Evolutionary conservation across 2,113 vertebrate genomes (phyloP), one percentile per base, ranked within the genome.

Genomic region (Thunnus maccoyii): DNA sequence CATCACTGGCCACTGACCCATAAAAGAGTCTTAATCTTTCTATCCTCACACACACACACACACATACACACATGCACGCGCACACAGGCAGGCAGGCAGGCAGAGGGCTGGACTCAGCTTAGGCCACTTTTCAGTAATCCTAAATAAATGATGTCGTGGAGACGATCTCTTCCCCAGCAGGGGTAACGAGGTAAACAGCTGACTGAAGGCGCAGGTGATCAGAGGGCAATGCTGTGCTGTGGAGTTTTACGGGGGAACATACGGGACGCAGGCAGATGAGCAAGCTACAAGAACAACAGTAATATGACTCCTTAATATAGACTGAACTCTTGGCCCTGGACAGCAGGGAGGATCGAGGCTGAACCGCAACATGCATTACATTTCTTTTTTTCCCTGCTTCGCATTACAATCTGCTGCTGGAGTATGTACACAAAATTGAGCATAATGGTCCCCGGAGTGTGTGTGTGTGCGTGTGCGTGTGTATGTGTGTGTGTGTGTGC

Each of bases 81-180:
- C 9, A 41, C 36, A 64, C 63, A 76, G 22, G 22, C 22, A 22
- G 22, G 22, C 14, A 51, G 36, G 32, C 62, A 74, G 69, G 46
- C 75, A 68, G 76, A 72, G 80, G 61, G 65, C 47, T 55, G 27
- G 30, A 52, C 82, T 81, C 70, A 56, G 79, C 76, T 85, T 79
- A 82, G 87, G 87, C 87, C 79, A 88, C 90, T 89, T 92, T 89
- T 87, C 87, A 90, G 82, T 88, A 90, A 91, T 92, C 84, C 79
- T 90, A 77, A 92, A 92, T 92, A 93, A 93, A 90, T 91, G 68
- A 92, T 91, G 86, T 60, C 0, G 80, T 56, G 44, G 68, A 84
- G 76, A 30, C 14, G 71, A 86, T 83, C 86, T 76, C 83, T 72
- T 78, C 65, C 80, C 52, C 63, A 75, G 82, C 81, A 81, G 64